Conservation (phyloP, 1,140 invertebrate genomes). For the Ostrea denselamellosa region DNA sequence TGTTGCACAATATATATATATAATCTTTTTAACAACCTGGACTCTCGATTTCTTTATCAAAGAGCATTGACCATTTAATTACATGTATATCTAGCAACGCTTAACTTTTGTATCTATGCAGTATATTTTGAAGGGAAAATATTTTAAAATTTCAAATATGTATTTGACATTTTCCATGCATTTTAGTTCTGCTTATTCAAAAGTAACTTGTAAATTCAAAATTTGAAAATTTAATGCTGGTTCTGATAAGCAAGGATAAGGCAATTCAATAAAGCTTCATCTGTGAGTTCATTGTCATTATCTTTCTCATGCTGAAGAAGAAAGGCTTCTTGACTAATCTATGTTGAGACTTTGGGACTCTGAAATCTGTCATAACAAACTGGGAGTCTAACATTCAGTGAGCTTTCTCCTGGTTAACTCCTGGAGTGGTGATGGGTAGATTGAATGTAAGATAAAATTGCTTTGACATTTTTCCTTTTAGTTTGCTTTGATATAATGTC, state of each 20-base stretch:
- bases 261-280: too few relatives aligned
- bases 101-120: too few relatives aligned
- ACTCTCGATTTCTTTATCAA: background rate
- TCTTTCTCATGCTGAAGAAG: background rate
- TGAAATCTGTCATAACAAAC: background rate
- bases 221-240: too few relatives aligned
- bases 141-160: too few relatives aligned
- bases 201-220: too few relatives aligned
- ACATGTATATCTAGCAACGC: too few relatives aligned
- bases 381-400: background rate
- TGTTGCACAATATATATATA: background rate
- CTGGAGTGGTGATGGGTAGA: slow-evolving; percentile 8
- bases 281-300: background rate
- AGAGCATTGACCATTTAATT: too few relatives aligned
- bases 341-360: background rate
- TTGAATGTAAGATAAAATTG: background rate
- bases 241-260: too few relatives aligned
- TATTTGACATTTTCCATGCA: too few relatives aligned
- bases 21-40: background rate
- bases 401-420: background rate
- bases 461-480: background rate
- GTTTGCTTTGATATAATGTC: background rate
- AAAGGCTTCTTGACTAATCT: background rate
- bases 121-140: too few relatives aligned
- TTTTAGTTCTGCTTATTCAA: too few relatives aligned